These are phyloP conservation scores for Nomada hirtipes DNA, from an alignment of 2,888 invertebrate species.

Conservation along the genomic window DNA sequence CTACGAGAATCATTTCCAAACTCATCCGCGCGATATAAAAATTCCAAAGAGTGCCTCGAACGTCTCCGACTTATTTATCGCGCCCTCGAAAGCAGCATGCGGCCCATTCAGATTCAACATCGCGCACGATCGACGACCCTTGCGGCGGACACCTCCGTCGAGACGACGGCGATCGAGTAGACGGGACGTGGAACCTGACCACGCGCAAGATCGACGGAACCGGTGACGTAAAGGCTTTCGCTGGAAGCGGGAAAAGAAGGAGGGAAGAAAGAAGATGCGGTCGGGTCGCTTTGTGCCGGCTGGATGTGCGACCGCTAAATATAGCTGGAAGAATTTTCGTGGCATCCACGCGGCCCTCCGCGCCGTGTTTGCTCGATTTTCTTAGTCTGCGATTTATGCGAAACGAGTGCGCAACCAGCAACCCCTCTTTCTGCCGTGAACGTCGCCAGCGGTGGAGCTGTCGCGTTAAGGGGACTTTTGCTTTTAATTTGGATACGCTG, in stretches of 20 bases:
- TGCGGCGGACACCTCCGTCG: neutral
- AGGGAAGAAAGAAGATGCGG: slow-evolving; percentile 21
- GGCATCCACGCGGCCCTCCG: slow-evolving; percentile 62
- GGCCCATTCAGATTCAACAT: neutral
- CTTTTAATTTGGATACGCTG: neutral
- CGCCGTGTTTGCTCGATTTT: slow-evolving; percentile 69
- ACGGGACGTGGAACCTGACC: neutral
- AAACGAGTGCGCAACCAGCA: slow-evolving; percentile 62
- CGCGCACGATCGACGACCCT: neutral
- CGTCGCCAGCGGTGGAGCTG: slow-evolving; percentile 16
- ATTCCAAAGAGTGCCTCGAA: no score
- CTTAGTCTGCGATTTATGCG: slow-evolving; percentile 72
- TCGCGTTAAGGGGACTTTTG: neutral
- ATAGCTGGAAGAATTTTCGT: slow-evolving; percentile 78
- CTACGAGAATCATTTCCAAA: no score
- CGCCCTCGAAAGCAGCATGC: neutral
- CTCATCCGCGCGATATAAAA: no score
- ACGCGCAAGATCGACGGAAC: slow-evolving; percentile 13
- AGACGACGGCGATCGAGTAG: neutral
- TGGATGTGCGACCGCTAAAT: slow-evolving; percentile 78
- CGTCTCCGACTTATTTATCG: no score
- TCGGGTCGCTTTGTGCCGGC: slow-evolving; percentile 41
- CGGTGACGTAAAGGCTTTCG: slow-evolving; percentile 19
- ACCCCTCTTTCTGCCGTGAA: neutral
- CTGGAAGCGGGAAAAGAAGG: slow-evolving; percentile 21